Evolutionary conservation across 2,888 invertebrate genomes (phyloP).

Genomic region (Eurytoma adleriae): DNA sequence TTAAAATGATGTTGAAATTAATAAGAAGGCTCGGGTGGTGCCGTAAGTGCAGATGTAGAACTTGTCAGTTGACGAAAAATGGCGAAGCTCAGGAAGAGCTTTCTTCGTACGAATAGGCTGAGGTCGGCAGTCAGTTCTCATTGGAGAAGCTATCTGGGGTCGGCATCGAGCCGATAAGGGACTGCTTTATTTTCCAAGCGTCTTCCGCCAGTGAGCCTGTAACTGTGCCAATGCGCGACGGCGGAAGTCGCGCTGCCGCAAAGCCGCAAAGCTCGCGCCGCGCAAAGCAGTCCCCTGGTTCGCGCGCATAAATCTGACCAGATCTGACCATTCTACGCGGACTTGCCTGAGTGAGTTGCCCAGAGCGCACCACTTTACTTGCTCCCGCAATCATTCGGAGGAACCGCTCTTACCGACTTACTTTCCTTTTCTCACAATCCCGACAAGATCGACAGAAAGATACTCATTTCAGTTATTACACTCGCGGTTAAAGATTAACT

Average conservation of each 20-base stretch:
- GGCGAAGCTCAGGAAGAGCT: no score
- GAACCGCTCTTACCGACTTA: conserved; percentile 31
- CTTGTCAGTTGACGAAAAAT: no score
- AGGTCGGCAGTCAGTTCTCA: neutral
- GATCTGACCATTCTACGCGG: neutral
- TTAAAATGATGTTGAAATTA: no score
- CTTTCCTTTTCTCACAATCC: neutral
- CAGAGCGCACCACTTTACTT: conserved; percentile 45
- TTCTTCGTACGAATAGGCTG: neutral
- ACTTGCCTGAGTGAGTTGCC: neutral
- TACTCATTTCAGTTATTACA: no score
- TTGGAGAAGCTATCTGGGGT: neutral
- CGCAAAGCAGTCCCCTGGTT: no score
- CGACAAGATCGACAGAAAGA: no score
- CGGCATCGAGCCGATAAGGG: conserved; percentile 22
- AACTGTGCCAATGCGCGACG: neutral
- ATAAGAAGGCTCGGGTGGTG: no score
- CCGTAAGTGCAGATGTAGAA: no score
- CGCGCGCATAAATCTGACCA: no score
- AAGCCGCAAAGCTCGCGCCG: neutral
- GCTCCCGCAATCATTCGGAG: neutral
- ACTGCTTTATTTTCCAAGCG: neutral
- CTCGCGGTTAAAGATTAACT: no score
- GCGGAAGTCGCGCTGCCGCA: neutral
- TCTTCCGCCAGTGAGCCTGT: neutral